phyloP scores from a whole-genome alignment of 1,140 invertebrate species.

The Elysia chlorotica region DNA sequence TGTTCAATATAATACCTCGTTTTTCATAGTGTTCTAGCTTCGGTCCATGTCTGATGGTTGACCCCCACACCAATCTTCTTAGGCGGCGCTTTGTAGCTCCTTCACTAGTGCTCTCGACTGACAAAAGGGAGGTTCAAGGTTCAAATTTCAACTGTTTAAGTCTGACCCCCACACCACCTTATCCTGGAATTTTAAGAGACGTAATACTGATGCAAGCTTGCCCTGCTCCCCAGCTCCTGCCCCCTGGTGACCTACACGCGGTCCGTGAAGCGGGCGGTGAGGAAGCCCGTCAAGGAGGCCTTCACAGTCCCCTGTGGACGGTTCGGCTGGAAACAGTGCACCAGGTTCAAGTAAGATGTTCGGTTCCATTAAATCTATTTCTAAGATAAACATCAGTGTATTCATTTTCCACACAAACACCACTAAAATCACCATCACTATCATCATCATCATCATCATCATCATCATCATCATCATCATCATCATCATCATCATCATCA shows the following conservation, averaged over 20 bases:
- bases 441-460: background rate
- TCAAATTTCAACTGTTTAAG: background rate
- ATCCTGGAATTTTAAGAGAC: background rate
- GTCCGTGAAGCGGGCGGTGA: conserved; percentile 7
- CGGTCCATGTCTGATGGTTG: no score
- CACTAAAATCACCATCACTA: background rate
- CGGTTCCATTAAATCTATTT: background rate
- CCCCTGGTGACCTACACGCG: conserved; percentile 27
- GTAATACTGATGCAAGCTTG: background rate
- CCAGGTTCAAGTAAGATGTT: conserved; percentile 24
- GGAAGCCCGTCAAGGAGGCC: conserved; percentile 22
- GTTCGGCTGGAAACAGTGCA: conserved; percentile 34
- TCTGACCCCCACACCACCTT: background rate
- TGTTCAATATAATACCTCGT: no score
- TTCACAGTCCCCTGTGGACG: conserved; percentile 30
- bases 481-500: background rate
- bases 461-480: conserved; percentile 4
- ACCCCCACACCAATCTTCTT: no score
- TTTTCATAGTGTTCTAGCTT: no score
- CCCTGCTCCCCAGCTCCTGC: conserved; percentile 16
- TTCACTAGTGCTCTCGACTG: background rate
- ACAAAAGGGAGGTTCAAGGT: background rate
- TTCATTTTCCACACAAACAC: background rate
- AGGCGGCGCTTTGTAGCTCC: background rate
- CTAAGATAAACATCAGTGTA: background rate